These are phyloP conservation scores for Orchesella cincta DNA, from an alignment of 1,140 invertebrate genomes.

Conservation along the genomic window DNA sequence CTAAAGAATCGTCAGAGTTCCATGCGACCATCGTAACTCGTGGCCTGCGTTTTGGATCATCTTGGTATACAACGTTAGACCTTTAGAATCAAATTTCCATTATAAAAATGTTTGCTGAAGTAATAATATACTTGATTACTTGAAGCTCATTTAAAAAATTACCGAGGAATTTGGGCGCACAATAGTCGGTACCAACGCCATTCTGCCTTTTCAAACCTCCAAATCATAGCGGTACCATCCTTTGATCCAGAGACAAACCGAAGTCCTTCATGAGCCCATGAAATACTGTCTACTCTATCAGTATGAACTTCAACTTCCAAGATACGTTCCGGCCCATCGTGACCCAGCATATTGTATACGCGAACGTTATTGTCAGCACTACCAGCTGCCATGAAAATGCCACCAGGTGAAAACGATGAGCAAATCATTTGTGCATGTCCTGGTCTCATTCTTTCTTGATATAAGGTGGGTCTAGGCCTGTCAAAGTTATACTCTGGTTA, in stretches of 20 bases:
- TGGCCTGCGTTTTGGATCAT: constrained; percentile 67
- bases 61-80: constrained; percentile 54
- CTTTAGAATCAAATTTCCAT: not conserved
- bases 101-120: constrained; percentile 33
- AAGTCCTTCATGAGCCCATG: constrained; percentile 84
- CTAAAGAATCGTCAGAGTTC: constrained; percentile 82
- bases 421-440: constrained; percentile 96
- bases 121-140: constrained; percentile 3
- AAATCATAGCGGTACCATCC: constrained; percentile 93
- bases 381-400: constrained; percentile 89
- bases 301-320: constrained; percentile 84
- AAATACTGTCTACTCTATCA: constrained; percentile 93
- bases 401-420: constrained; percentile 90
- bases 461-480: constrained; percentile 81
- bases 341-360: constrained; percentile 79
- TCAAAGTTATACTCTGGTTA: constrained; percentile 48
- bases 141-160: constrained; percentile 48
- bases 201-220: constrained; percentile 85
- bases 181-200: constrained; percentile 78
- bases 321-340: constrained; percentile 71
- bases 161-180: constrained; percentile 66
- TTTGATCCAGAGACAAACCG: constrained; percentile 93
- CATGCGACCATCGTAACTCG: constrained; percentile 96
- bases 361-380: constrained; percentile 91
- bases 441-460: constrained; percentile 88